A percentile compares a stretch with the other conserved stretches of the same genome.
phyloP scores from a whole-genome alignment of 2,888 invertebrate genomes.

The Drosophila melanosoma region DNA sequence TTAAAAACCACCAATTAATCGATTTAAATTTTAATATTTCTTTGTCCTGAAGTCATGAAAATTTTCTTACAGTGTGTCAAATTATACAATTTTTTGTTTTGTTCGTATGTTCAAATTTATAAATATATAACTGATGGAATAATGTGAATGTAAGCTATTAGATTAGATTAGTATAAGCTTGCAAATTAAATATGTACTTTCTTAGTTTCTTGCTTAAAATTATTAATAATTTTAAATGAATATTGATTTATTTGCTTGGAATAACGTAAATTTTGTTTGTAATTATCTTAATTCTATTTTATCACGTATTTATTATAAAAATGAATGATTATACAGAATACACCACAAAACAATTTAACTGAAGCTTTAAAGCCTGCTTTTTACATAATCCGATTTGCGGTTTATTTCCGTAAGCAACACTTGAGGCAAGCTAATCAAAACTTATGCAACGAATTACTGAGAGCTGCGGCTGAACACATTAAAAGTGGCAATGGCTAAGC shows the following conservation, averaged over 20 bases:
- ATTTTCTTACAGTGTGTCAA: not conserved
- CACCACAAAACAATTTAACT: not conserved
- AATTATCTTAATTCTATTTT: not conserved
- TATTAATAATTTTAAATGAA: not conserved
- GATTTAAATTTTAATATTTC: not conserved
- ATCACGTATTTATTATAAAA: not conserved
- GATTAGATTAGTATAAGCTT: not conserved
- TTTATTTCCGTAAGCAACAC: slow-evolving; percentile 11
- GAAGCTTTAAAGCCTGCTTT: not conserved
- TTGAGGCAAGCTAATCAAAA: slow-evolving; percentile 27
- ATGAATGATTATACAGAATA: not conserved
- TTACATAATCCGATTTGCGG: slow-evolving; percentile 1
- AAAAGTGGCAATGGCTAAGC: slow-evolving; percentile 49
- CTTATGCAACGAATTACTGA: slow-evolving; percentile 18
- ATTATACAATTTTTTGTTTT: not conserved
- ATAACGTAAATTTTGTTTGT: too few relatives aligned
- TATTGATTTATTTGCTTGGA: not conserved
- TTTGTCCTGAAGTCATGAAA: not conserved
- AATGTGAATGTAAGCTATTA: not conserved
- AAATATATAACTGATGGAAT: not conserved
- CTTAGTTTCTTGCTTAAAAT: not conserved
- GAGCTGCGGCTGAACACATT: slow-evolving; percentile 43
- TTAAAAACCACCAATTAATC: not conserved
- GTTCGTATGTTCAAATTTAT: not conserved
- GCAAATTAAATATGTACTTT: not conserved